Evolutionary conservation across 2,797 vertebrate species (phyloP), one percentile per base, ranked within the genome.

Genomic region (Semaprochilodus insignis): DNA sequence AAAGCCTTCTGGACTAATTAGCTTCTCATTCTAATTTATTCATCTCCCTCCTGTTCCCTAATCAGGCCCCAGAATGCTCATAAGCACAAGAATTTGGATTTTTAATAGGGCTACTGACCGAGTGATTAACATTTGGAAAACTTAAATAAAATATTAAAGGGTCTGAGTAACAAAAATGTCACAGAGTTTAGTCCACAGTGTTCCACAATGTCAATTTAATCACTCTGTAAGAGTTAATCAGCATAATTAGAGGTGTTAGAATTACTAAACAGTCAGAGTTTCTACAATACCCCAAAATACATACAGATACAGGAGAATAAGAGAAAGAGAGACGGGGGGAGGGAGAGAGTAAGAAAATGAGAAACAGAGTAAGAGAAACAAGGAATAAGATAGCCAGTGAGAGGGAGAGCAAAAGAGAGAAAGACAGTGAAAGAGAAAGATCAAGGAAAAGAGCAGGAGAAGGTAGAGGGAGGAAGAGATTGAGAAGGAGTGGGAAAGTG

Each of bases 1-100:
- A 76, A 74, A 70, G 65, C n/a, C 36, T 80, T 65, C 57, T 25
- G 31, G 31, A 78, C 78, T 52, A 83, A 81, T 82, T 76, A 84
- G 2, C 69, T 52, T 19, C 76, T 14, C 44, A 25, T 55, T 83
- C 21, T 78, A 51, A 86, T 78, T 62, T 83, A 76, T 83, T 81
- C 67, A 80, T 52, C 2, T 15, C 16, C 17, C 60, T 66, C 6
- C 55, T 23, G 25, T 25, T 21, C 60, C 72, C 62, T 77, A 82
- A 77, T 85, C 69, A 73, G 36, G 73, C 66, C 1, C 54, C 4
- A 16, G n/a, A 79, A 19, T 48, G 73, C 54, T 70, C 19, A 23
- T 17, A 60, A 25, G 34, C 55, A 48, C 2, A 65, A 15, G 13
- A 52, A 19, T 51, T 55, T 25, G 44, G 16, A 62, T 74, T 57